Evolutionary conservation across 2,797 vertebrate species (phyloP), one percentile per base, ranked within the genome.

Genomic region (Falco columbarius): DNA sequence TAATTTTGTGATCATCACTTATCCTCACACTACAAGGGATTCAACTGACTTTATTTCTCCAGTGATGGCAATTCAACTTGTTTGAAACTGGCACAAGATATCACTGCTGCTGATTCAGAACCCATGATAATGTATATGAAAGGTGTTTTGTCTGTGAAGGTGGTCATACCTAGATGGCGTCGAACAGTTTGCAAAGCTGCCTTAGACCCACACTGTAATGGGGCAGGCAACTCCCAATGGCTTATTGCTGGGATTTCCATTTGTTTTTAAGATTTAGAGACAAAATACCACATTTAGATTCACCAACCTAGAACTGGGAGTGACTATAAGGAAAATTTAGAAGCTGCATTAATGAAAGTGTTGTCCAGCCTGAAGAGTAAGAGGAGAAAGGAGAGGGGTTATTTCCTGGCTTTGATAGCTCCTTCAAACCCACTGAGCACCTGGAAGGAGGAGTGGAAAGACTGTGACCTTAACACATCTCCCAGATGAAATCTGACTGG

Each of bases 11-110:
- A 29, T 21, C 66, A 44, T 42, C 38, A 40, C 30, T 80, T 62
- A 30, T 47, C n/a, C 22, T 80, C 1, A 0, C 10, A 7, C 14
- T 42, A 21, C 36, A 56, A 70, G 10, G 1, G 10, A 80, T 59
- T 80, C 23, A 72, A 13, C 2, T 20, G 16, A 47, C 9, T 80
- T 74, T 36, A 58, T 59, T 51, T 12, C 34, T 85, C 14, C 30
- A 55, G 24, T 3, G 16, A 55, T 36, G 13, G 17, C 44, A 81
- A 59, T 44, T 70, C 59, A 71, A 4, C 21, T 34, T 74, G 10
- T 77, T 40, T 55, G 49, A 62, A 23, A 42, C 16, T 26, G 49
- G 27, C 30, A 87, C 19, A 87, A 63, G 30, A 36, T 21, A 8
- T 7, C 76, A 72, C 30, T 63, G 55, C 12, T 81, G 47, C 22